Conservation (phyloP, 2,888 invertebrate species). For the Oligia strigilis region DNA sequence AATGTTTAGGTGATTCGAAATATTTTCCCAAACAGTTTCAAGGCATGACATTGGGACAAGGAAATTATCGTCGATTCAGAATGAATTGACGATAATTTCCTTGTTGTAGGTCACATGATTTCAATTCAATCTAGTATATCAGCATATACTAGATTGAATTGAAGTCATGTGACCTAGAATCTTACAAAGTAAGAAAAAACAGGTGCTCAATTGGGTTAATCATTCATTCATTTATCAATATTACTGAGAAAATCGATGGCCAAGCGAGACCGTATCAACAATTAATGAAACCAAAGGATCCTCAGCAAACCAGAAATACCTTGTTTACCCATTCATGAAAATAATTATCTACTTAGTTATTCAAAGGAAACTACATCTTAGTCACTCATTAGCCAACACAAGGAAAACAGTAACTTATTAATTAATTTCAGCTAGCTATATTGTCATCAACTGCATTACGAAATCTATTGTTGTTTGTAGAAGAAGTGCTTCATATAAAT, state of each 20-base stretch:
- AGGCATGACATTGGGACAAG: neutral
- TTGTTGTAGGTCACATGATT: too few species aligned
- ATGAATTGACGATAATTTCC: too few species aligned
- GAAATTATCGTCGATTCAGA: neutral
- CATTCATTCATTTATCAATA: too few species aligned
- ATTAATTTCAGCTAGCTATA: conserved; percentile 17
- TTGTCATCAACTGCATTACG: conserved; percentile 42
- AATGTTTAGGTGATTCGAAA: conserved; percentile 11
- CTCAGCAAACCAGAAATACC: neutral
- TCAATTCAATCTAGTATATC: too few species aligned
- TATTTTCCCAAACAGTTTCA: neutral
- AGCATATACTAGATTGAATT: neutral
- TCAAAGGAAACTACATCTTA: conserved; percentile 4
- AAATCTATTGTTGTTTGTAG: conserved; percentile 58
- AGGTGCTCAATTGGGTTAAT: too few species aligned
- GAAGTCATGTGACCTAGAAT: neutral
- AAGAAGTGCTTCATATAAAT: conserved; percentile 48
- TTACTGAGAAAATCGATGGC: too few species aligned
- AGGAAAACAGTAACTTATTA: conserved; percentile 41
- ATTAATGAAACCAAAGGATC: neutral
- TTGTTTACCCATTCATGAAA: neutral
- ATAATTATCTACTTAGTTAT: conserved; percentile 11
- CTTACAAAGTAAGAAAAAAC: too few species aligned
- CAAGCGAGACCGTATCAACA: too few species aligned
- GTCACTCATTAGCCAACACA: conserved; percentile 34